A percentile compares a stretch with the other conserved stretches of the same genome.
Conservation (phyloP, 2,797 vertebrate species). For the Onychomys torridus region DNA sequence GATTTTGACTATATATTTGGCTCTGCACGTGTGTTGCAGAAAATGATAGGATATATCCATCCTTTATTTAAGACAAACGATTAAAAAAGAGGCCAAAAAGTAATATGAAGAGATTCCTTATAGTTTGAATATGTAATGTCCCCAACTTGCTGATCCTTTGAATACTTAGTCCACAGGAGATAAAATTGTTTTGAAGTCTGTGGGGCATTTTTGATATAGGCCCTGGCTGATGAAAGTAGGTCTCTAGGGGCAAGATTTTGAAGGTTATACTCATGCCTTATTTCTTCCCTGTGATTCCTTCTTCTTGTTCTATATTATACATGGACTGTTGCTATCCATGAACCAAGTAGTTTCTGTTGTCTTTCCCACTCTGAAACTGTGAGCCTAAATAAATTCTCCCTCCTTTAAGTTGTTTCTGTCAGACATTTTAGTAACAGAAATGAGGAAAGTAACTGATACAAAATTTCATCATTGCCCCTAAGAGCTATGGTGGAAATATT, state of each 20-base stretch:
- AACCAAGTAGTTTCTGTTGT: background rate
- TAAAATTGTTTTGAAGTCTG: background rate
- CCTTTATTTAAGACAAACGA: background rate
- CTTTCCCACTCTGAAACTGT: background rate
- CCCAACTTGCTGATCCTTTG: background rate
- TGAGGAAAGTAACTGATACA: background rate
- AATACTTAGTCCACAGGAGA: background rate
- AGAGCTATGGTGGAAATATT: background rate
- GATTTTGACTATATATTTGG: conserved; percentile 10
- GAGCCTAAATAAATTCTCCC: background rate
- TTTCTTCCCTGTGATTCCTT: background rate
- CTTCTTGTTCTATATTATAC: background rate
- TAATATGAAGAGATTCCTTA: background rate
- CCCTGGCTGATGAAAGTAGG: too few species aligned
- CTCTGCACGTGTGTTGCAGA: background rate
- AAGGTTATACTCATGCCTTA: too few species aligned
- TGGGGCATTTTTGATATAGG: background rate
- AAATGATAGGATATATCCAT: background rate
- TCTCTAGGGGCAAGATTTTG: background rate
- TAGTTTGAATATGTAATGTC: background rate
- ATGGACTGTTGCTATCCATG: background rate
- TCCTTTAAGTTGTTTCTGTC: background rate
- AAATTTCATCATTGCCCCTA: background rate
- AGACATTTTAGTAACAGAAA: background rate
- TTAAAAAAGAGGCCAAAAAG: conserved; percentile 27